Conservation (phyloP, 1,140 invertebrate genomes). For the Penaeus vannamei region DNA sequence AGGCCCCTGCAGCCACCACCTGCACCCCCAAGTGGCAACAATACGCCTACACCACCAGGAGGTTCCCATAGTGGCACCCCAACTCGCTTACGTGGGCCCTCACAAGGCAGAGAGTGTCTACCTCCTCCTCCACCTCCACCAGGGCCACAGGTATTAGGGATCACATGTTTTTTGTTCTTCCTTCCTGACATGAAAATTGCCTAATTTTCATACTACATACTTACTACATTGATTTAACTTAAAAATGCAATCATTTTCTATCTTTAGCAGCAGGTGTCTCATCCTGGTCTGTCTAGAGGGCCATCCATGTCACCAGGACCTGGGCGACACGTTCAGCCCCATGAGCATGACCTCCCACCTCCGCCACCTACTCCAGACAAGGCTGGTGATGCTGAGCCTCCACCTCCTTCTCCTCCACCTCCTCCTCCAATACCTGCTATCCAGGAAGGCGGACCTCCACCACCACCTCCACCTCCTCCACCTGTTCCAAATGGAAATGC, state of each 20-base stretch:
- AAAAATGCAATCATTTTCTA: not conserved
- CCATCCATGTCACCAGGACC: constrained; percentile 58
- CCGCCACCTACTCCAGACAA: constrained; percentile 73
- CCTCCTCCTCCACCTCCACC: constrained; percentile 69
- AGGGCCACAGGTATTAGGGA: not conserved
- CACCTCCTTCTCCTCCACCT: constrained; percentile 66
- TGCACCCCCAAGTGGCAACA: constrained; percentile 79
- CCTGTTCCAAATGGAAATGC: constrained; percentile 71
- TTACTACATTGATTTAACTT: too few relatives aligned
- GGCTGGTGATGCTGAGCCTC: constrained; percentile 69
- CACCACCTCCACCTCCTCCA: constrained; percentile 76
- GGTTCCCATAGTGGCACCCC: constrained; percentile 70
- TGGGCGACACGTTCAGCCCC: constrained; percentile 69
- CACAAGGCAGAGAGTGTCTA: constrained; percentile 69
- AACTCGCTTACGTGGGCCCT: constrained; percentile 72
- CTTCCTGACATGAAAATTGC: too few relatives aligned
- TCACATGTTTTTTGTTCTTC: too few relatives aligned
- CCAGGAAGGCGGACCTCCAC: constrained; percentile 70
- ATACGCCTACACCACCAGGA: constrained; percentile 71
- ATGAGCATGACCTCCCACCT: constrained; percentile 74
- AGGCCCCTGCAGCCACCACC: constrained; percentile 89
- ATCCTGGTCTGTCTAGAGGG: constrained; percentile 20
- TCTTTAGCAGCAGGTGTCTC: constrained; percentile 31
- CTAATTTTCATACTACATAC: too few relatives aligned
- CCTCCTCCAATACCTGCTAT: constrained; percentile 58